Percentiles rank a stretch among this genome's conserved stretches.
Conservation (phyloP, 1,140 invertebrate genomes). For the Ceratosolen solmsi region DNA sequence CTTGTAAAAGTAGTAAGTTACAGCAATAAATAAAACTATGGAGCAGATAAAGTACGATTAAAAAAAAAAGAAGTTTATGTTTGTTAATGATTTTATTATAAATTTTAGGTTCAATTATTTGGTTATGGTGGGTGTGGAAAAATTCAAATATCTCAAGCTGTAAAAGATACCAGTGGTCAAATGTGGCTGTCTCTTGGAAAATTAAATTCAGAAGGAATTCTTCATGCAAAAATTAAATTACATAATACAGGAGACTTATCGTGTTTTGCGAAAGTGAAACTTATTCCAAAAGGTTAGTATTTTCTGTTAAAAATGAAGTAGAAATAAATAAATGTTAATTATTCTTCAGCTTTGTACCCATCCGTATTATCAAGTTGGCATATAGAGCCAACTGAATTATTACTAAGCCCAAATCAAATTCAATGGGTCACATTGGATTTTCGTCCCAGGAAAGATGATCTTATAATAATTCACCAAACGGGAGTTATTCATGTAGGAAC, state of each 20-base stretch:
- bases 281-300: slow-evolving; percentile 68
- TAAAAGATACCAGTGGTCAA: slow-evolving; percentile 72
- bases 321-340: neutral
- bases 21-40: neutral
- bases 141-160: slow-evolving; percentile 69
- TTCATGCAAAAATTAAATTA: slow-evolving; percentile 67
- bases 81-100: slow-evolving; percentile 9
- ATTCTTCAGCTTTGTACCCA: slow-evolving; percentile 64
- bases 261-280: slow-evolving; percentile 70
- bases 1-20: slow-evolving; percentile 63
- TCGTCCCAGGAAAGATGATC: slow-evolving; percentile 66
- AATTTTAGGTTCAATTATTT: slow-evolving; percentile 66
- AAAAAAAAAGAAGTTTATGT: slow-evolving; percentile 9
- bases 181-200: slow-evolving; percentile 73
- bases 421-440: slow-evolving; percentile 65
- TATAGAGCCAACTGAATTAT: slow-evolving; percentile 65
- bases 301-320: neutral
- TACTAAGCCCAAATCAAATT: slow-evolving; percentile 63
- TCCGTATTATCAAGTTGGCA: slow-evolving; percentile 66
- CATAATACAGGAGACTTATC: slow-evolving; percentile 72
- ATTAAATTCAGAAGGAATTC: slow-evolving; percentile 65
- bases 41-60: neutral
- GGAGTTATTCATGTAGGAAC: slow-evolving; percentile 68
- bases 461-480: slow-evolving; percentile 58
- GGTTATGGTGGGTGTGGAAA: slow-evolving; percentile 73